Base-by-base conservation (phyloP, 2,888 invertebrate genomes). In the Gortyna flavago region DNA sequence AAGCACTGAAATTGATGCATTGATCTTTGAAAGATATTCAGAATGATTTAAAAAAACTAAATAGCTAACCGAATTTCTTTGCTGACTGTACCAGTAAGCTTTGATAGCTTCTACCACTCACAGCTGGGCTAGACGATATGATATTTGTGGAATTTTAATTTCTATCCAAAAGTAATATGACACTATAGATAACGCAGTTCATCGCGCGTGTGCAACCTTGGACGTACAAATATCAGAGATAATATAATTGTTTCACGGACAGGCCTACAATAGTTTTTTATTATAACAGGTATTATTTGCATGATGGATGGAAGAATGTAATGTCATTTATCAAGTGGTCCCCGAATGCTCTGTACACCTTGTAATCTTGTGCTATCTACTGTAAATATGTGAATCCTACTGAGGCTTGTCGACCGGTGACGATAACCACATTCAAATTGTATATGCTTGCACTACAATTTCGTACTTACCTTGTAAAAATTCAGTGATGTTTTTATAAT, bases 281-380 rank as follows among this genome's bases (percentile, higher is more conserved):
- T 57, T 71, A 67, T 51, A 67, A 35, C 57, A 67, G 66, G 69
- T 76, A 69, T 67, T 79, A 69, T 84, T 84, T 84, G 21, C 41
- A 54, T 29, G 18, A 57, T 69, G 35, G 18, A 57, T 69, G 35
- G 35, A 68, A 29, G 35, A 77, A 77, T 74, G 57, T 73, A 44
- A 80, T 72, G 64, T 71, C 32, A 72, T 76, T 69, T 68, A 72
- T 81, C 59, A 77, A 79, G 66, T 72, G 75, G 72, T 61, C 32
- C 72, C 44, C n/a, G 38, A 68, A 69, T 64, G 35, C 81, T 75
- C 4, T 54, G 76, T 65, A 76, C 79, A 78, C 69, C 70, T 11
- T 67, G 77, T 72, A 85, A 88, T 87, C 85, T 77, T 32, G 2
- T 29, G 51, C 29, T 86, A 86, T 85, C 85, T 72, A 65, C 21